Conservation (phyloP, 2,888 invertebrate genomes). For the Stenolophus ochropezus region DNA sequence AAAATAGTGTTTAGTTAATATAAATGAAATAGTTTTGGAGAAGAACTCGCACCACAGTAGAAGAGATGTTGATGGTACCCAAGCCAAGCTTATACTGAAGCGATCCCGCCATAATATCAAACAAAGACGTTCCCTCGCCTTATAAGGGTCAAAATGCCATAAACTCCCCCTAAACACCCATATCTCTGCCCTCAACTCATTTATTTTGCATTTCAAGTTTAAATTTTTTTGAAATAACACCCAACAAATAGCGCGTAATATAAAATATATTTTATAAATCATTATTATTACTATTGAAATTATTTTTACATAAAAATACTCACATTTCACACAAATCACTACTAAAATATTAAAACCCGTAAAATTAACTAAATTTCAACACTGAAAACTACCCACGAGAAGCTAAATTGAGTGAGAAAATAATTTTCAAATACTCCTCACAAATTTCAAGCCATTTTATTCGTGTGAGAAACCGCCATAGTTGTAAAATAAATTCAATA, state of each 20-base stretch:
- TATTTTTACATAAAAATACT: conserved; percentile 68
- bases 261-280: conserved; percentile 72
- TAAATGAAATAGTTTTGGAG: no score
- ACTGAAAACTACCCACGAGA: conserved; percentile 61
- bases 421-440: conserved; percentile 69
- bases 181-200: no score
- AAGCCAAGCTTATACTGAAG: not conserved
- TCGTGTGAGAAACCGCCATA: conserved; percentile 69
- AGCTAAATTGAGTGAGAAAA: conserved; percentile 64
- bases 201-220: no score
- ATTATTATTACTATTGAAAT: conserved; percentile 71
- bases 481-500: conserved; percentile 68
- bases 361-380: conserved; percentile 69
- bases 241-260: conserved; percentile 70
- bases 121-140: conserved; percentile 6
- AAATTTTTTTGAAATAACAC: conserved; percentile 58
- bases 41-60: no score
- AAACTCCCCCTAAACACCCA: no score
- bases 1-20: no score
- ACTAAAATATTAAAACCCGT: conserved; percentile 56
- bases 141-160: no score
- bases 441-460: conserved; percentile 63
- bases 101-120: conserved; percentile 53
- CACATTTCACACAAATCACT: conserved; percentile 63
- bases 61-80: no score